Percentiles rank a stretch among this genome's conserved stretches.
phyloP scores from a whole-genome alignment of 64 coral and sea anemone genomes.

The Anthopleura sola region DNA sequence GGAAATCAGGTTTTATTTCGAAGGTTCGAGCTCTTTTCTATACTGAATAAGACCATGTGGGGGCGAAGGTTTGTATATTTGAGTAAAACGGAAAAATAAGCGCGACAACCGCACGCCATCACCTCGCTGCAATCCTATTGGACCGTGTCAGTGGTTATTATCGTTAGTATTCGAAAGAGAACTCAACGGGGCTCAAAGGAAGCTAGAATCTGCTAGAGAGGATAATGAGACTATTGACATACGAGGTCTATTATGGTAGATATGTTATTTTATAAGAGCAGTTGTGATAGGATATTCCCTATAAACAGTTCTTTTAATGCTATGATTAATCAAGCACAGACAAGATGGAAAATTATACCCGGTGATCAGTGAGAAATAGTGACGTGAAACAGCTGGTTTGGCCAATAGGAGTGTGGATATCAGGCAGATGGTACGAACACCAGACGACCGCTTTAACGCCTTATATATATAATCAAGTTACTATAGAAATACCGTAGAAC shows the following conservation, averaged over 20 bases:
- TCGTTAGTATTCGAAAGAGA: not conserved
- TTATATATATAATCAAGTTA: no score
- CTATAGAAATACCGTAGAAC: no score
- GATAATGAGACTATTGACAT: not conserved
- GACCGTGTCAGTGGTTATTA: not conserved
- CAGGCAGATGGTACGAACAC: no score
- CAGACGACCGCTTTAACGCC: no score
- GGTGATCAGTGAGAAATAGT: not conserved
- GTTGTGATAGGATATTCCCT: not conserved
- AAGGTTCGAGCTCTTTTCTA: not conserved
- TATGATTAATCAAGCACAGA: not conserved
- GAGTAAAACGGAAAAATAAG: conserved; percentile 1
- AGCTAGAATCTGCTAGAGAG: no score
- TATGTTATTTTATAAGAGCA: not conserved
- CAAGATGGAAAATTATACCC: not conserved
- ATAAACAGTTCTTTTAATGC: not conserved
- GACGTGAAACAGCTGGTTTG: not conserved
- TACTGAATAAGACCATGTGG: not conserved
- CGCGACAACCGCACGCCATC: not conserved
- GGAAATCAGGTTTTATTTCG: not conserved
- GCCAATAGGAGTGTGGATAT: no score
- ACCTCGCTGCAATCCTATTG: not conserved
- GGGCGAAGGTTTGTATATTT: not conserved
- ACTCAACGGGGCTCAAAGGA: not conserved
- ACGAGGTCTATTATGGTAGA: not conserved